phyloP scores from a whole-genome alignment of 2,888 invertebrate genomes.

The Bruchidius siliquastri region DNA sequence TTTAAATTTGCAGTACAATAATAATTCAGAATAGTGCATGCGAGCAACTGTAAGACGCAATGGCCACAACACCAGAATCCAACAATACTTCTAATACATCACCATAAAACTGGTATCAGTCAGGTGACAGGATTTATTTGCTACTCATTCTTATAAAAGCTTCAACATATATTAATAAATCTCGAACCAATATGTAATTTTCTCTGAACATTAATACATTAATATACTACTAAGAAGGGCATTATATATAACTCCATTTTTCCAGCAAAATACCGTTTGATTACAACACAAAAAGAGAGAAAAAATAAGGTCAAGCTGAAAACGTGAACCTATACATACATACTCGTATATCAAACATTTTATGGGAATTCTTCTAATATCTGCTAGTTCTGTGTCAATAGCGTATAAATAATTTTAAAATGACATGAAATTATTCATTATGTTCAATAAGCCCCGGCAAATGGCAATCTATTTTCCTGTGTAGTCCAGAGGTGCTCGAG shows the following conservation, averaged over 20 bases:
- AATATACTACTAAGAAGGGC: too few species aligned
- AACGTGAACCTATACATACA: not conserved
- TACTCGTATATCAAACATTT: not conserved
- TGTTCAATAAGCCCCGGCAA: constrained; percentile 15
- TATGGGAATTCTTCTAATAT: not conserved
- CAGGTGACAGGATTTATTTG: too few species aligned
- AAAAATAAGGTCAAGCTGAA: not conserved
- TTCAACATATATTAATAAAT: too few species aligned
- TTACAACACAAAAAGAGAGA: not conserved
- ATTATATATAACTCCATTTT: not conserved
- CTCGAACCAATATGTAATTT: too few species aligned
- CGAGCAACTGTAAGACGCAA: too few species aligned
- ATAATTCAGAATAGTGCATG: too few species aligned
- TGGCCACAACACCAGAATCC: too few species aligned
- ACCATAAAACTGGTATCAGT: too few species aligned
- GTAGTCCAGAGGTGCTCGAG: not conserved
- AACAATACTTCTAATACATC: too few species aligned
- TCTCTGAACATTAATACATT: too few species aligned
- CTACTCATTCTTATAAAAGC: too few species aligned
- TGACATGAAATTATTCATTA: constrained; percentile 10
- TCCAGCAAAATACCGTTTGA: not conserved
- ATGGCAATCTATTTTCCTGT: constrained; percentile 12
- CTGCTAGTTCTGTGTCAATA: not conserved
- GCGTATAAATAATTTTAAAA: not conserved
- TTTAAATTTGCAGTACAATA: too few species aligned